Evolutionary conservation across 2,888 invertebrate species (phyloP), one percentile per base, ranked within the genome.

Genomic region (Sialis lutaria): DNA sequence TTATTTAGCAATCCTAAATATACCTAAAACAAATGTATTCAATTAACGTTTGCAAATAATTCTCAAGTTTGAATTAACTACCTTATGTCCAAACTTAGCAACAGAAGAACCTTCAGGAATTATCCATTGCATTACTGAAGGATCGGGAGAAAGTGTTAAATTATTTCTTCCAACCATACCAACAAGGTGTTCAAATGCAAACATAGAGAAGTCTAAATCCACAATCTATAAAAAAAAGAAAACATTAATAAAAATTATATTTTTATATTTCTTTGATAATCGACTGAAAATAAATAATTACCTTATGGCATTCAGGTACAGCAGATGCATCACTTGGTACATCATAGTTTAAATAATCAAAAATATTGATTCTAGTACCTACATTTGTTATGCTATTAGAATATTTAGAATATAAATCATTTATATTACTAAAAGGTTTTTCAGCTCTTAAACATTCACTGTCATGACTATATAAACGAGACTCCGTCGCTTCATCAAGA

Each of bases 391-490:
- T 67, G 53, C 75, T 75, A 22, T 22, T 22, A 22, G 22, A 22
- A 22, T 22, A 22, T 22, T 22, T 22, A 12, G 72, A 68, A 61
- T 78, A 80, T 58, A 85, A 72, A 60, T 86, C 79, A 22, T 22
- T 22, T 54, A 81, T 67, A 44, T 75, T 71, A 31, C 74, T 72
- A n/a, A 82, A 60, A 33, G 76, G 68, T 55, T 72, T 73, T 2
- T 76, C 79, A 33, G 77, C 77, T 55, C 72, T 70, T 6, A 75
- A 54, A 60, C 86, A 87, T 59, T 81, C 74, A 5, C 71, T 63
- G 63, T 83, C 77, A 42, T 70, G 67, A 42, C 70, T 65, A 50
- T 73, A 71, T 44, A 81, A 65, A 53, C 74, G 65, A 41, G 70
- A 65, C 53, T 75, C 75, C 33, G 74, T 69, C 39, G 77, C 75